Conservation (phyloP, 64 coral and sea anemone genomes). For the Montipora cactus region DNA sequence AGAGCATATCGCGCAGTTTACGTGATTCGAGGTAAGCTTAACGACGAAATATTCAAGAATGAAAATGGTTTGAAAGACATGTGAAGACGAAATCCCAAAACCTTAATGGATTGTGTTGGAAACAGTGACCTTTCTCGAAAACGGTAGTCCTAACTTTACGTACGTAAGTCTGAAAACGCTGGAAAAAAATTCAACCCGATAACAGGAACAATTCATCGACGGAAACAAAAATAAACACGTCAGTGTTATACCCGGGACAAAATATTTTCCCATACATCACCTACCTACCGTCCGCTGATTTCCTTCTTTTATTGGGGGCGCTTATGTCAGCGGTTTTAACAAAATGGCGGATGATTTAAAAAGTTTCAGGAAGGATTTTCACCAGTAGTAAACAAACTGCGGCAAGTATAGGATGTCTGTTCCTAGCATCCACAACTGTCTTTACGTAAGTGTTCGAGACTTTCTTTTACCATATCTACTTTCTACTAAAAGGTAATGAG, state of each 20-base stretch:
- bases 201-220: too few species aligned
- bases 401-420: constrained; percentile 21
- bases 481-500: not conserved
- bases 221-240: too few species aligned
- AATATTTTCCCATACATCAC: too few species aligned
- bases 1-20: not conserved
- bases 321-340: constrained; percentile 39
- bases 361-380: not conserved
- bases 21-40: not conserved
- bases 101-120: too few species aligned
- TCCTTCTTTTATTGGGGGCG: not conserved
- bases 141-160: too few species aligned
- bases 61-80: too few species aligned
- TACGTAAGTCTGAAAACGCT: too few species aligned
- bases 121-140: too few species aligned
- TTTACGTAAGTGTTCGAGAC: constrained; percentile 44
- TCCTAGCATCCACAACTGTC: constrained; percentile 67
- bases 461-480: not conserved
- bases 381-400: not conserved
- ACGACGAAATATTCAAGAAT: too few species aligned
- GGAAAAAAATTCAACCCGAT: too few species aligned
- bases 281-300: not conserved
- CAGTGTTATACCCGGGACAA: too few species aligned
- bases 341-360: constrained; percentile 47
- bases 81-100: too few species aligned